Evolutionary conservation across 2,797 vertebrate species (phyloP).

Genomic region (Spinibarbus caldwelli): DNA sequence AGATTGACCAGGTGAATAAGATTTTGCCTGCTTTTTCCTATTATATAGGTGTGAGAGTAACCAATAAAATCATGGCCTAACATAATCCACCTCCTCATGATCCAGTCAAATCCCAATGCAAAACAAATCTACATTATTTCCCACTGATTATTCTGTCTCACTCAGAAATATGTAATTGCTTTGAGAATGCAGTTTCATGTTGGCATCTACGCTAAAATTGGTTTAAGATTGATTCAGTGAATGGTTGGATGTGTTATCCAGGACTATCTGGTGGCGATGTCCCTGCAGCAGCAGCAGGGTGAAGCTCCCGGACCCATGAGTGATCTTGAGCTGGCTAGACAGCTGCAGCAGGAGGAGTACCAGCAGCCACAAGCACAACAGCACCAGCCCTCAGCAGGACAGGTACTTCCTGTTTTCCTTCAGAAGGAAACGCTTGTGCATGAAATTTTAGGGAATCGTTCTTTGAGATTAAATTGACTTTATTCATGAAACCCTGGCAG

Average conservation of each 20-base stretch:
- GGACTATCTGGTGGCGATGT: conserved; percentile 92
- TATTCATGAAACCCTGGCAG: not conserved
- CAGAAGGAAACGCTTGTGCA: not conserved
- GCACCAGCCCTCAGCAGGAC: conserved; percentile 8
- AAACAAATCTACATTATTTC: not conserved
- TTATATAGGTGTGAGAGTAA: not conserved
- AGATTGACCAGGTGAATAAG: conserved; percentile 86
- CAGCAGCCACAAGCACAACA: conserved; percentile 71
- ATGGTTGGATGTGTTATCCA: conserved; percentile 58
- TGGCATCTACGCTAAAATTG: no score
- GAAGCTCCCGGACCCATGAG: conserved; percentile 76
- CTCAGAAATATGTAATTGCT: no score
- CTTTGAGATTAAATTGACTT: not conserved
- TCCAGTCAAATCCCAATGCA: not conserved
- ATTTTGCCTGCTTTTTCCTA: not conserved
- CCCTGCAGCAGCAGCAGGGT: conserved; percentile 84
- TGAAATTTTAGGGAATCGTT: not conserved
- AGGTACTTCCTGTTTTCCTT: not conserved
- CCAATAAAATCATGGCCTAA: not conserved
- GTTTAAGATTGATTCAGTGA: not conserved
- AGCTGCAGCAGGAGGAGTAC: conserved; percentile 93
- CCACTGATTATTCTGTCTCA: not conserved
- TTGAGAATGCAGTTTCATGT: not conserved
- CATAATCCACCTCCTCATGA: not conserved
- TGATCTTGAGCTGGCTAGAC: conserved; percentile 89